phyloP scores from a whole-genome alignment of 2,888 invertebrate genomes.

The Napeogenes sylphis region DNA sequence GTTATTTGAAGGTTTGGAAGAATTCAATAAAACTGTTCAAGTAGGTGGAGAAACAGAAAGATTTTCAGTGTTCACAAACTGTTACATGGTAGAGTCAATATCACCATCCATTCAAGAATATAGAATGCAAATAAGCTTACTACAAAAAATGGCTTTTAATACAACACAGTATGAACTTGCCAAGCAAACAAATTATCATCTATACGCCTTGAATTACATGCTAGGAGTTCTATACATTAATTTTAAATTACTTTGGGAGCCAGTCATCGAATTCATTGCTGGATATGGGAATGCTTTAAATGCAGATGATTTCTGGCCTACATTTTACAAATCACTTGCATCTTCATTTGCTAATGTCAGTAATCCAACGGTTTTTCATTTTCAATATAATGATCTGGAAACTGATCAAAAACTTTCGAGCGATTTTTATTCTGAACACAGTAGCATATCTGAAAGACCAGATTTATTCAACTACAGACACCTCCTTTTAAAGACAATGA shows the following conservation, averaged over 20 bases:
- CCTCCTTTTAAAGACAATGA: conserved; percentile 89
- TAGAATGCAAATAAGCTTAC: conserved; percentile 83
- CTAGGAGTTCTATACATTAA: conserved; percentile 90
- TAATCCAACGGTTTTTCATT: conserved; percentile 52
- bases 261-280: conserved; percentile 84
- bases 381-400: conserved; percentile 59
- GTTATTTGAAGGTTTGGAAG: conserved; percentile 78
- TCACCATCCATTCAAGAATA: conserved; percentile 86
- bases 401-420: conserved; percentile 49
- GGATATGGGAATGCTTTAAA: conserved; percentile 82
- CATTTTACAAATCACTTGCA: conserved; percentile 80
- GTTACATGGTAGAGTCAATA: conserved; percentile 84
- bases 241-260: conserved; percentile 93
- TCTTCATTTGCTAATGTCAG: conserved; percentile 68
- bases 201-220: conserved; percentile 85
- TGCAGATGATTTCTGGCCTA: conserved; percentile 83
- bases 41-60: conserved; percentile 57
- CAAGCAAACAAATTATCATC: conserved; percentile 76
- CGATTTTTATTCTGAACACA: conserved; percentile 57
- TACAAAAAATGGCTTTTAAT: conserved; percentile 85
- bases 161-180: conserved; percentile 77
- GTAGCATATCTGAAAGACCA: conserved; percentile 75
- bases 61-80: conserved; percentile 81
- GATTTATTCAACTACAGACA: conserved; percentile 87
- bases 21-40: conserved; percentile 60